Percentiles rank a stretch among this genome's conserved stretches.
Evolutionary conservation across 2,113 vertebrate genomes (phyloP).

Genomic region (Aldabrachelys gigantea): DNA sequence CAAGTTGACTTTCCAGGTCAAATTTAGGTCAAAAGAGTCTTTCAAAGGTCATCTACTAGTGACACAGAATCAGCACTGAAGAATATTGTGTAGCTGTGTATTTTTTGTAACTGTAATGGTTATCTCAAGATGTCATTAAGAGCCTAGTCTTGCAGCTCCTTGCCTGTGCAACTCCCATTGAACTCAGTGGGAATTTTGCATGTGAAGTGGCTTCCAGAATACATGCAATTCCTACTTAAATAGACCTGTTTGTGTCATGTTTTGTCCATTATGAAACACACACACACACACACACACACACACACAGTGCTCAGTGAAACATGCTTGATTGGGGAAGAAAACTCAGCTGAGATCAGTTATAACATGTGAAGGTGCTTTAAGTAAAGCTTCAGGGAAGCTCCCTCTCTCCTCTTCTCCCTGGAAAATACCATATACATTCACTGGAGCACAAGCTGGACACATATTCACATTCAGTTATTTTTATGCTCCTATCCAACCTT

Average conservation of each 20-base stretch:
- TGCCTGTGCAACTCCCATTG: neutral
- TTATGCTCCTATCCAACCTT: neutral
- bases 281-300: neutral
- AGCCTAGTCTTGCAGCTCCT: accelerated
- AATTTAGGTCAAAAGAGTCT: neutral
- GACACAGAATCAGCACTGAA: neutral
- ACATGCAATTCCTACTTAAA: neutral
- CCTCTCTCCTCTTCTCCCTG: neutral
- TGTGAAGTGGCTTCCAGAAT: neutral
- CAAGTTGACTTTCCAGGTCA: neutral
- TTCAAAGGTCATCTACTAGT: neutral
- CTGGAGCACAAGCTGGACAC: neutral
- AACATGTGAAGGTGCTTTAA: accelerated
- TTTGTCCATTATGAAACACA: neutral
- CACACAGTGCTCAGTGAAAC: neutral
- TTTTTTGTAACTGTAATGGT: neutral
- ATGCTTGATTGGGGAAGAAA: neutral
- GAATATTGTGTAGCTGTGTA: accelerated
- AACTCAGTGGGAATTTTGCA: neutral
- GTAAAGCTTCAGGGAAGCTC: neutral
- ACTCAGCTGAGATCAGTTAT: neutral
- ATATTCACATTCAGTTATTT: neutral
- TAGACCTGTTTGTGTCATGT: neutral
- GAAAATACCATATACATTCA: neutral
- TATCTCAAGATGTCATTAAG: neutral